Percentiles rank a stretch among this genome's conserved stretches.
Evolutionary conservation across 1,140 invertebrate species (phyloP).

Genomic region (Limonius californicus): DNA sequence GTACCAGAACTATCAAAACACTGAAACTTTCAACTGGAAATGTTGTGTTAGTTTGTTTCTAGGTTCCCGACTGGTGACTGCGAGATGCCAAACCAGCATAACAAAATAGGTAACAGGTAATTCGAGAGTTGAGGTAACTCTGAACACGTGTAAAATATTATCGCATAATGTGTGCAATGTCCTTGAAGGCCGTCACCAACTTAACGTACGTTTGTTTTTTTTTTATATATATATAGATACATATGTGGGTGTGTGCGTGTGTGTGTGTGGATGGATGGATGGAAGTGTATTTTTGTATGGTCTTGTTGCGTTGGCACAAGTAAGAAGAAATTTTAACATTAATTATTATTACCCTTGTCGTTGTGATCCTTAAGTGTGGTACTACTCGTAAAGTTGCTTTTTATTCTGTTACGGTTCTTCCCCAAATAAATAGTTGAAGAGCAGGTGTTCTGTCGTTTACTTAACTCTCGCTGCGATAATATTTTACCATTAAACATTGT

Average conservation of each 20-base stretch:
- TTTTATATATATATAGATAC: not conserved
- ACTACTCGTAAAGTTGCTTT: too few species aligned
- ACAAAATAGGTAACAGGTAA: not conserved
- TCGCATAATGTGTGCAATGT: conserved; percentile 40
- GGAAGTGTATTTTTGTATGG: not conserved
- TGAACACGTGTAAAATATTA: conserved; percentile 40
- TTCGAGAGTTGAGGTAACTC: not conserved
- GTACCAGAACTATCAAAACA: not conserved
- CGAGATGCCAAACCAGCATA: not conserved
- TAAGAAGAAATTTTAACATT: not conserved
- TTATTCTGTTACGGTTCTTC: too few species aligned
- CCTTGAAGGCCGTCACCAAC: too few species aligned
- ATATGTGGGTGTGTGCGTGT: not conserved
- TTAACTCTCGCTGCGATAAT: conserved; percentile 17
- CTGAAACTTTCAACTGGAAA: not conserved
- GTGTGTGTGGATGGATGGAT: not conserved
- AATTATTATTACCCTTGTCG: too few species aligned
- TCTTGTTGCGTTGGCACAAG: too few species aligned
- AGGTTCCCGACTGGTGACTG: not conserved
- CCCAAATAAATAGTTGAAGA: too few species aligned
- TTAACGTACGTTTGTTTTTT: too few species aligned
- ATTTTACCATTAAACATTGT: conserved; percentile 13
- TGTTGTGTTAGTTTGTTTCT: conserved; percentile 8
- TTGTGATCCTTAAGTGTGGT: too few species aligned
- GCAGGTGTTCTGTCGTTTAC: conserved; percentile 14